Conservation (phyloP, 1,140 invertebrate species). For the Mamestra configurata region DNA sequence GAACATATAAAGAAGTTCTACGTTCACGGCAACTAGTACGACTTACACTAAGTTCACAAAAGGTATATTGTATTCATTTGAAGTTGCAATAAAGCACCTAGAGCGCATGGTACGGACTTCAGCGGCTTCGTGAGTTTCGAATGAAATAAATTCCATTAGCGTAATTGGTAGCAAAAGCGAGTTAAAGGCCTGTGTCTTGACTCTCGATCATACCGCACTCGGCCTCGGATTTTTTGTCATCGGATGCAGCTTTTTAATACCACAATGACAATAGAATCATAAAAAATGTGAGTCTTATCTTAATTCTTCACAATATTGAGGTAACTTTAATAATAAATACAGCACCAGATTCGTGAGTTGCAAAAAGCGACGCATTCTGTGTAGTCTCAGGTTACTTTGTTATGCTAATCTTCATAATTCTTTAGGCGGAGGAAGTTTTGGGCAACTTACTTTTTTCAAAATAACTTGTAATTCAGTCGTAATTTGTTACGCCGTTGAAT, state of each 20-base stretch:
- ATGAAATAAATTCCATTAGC: slow-evolving; percentile 85
- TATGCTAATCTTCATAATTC: slow-evolving; percentile 88
- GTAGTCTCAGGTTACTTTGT: slow-evolving; percentile 85
- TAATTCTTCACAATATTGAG: slow-evolving; percentile 10
- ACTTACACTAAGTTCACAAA: slow-evolving; percentile 34
- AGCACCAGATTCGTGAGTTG: slow-evolving; percentile 64
- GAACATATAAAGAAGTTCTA: slow-evolving; percentile 27
- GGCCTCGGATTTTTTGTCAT: slow-evolving; percentile 13
- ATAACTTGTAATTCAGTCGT: slow-evolving; percentile 85
- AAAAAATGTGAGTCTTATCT: slow-evolving; percentile 30
- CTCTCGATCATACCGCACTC: not conserved
- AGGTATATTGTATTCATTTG: slow-evolving; percentile 44
- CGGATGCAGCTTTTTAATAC: slow-evolving; percentile 29
- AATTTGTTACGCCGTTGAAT: slow-evolving; percentile 75
- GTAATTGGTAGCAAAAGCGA: slow-evolving; percentile 78
- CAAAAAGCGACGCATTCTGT: slow-evolving; percentile 76
- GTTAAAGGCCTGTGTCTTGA: slow-evolving; percentile 64
- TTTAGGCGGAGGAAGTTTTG: slow-evolving; percentile 81
- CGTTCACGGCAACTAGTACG: not conserved
- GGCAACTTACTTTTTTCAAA: slow-evolving; percentile 83
- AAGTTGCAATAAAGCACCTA: slow-evolving; percentile 59
- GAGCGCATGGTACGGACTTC: slow-evolving; percentile 61
- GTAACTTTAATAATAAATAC: slow-evolving; percentile 41
- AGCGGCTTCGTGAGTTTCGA: slow-evolving; percentile 71
- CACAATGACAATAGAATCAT: slow-evolving; percentile 23